Evolutionary conservation across 2,888 invertebrate genomes (phyloP).

Genomic region (Yponomeuta cagnagella): DNA sequence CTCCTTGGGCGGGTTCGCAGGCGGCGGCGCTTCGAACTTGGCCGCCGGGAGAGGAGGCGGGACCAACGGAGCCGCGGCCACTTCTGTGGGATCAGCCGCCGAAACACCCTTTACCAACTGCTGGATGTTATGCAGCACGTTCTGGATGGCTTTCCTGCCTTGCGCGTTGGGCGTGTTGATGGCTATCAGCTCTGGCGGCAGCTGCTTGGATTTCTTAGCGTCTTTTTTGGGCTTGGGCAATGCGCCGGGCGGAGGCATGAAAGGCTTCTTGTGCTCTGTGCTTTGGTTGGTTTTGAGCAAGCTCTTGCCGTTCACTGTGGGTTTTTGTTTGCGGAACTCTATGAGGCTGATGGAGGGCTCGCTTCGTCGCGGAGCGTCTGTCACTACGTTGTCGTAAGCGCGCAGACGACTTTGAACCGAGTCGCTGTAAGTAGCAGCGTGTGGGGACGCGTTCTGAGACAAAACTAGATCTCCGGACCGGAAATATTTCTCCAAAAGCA

Average conservation of each 20-base stretch:
- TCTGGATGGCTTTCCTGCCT: slow-evolving; percentile 64
- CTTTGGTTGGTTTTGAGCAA: slow-evolving; percentile 57
- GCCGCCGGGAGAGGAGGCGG: slow-evolving; percentile 14
- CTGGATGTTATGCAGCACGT: slow-evolving; percentile 65
- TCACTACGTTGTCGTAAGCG: slow-evolving; percentile 81
- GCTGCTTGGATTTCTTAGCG: slow-evolving; percentile 50
- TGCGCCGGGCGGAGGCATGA: slow-evolving; percentile 54
- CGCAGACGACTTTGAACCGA: slow-evolving; percentile 86
- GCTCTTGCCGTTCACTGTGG: slow-evolving; percentile 57
- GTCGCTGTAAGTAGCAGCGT: slow-evolving; percentile 85
- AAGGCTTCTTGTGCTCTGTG: slow-evolving; percentile 34
- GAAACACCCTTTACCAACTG: slow-evolving; percentile 67
- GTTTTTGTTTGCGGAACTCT: slow-evolving; percentile 61
- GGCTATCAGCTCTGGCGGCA: slow-evolving; percentile 77
- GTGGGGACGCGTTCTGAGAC: slow-evolving; percentile 82
- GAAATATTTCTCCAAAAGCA: slow-evolving; percentile 88
- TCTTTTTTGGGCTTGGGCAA: slow-evolving; percentile 46
- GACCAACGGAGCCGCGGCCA: slow-evolving; percentile 55
- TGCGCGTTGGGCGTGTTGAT: slow-evolving; percentile 69
- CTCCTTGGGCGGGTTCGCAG: slow-evolving; percentile 45
- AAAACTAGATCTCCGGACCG: slow-evolving; percentile 86
- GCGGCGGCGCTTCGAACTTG: slow-evolving; percentile 32
- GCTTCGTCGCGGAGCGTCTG: slow-evolving; percentile 42
- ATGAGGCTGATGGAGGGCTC: slow-evolving; percentile 56
- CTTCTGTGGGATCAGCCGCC: slow-evolving; percentile 61